Percentiles rank a stretch among this genome's conserved stretches.
Conservation (phyloP, 2,888 invertebrate genomes). For the Petrolisthes manimaculis region DNA sequence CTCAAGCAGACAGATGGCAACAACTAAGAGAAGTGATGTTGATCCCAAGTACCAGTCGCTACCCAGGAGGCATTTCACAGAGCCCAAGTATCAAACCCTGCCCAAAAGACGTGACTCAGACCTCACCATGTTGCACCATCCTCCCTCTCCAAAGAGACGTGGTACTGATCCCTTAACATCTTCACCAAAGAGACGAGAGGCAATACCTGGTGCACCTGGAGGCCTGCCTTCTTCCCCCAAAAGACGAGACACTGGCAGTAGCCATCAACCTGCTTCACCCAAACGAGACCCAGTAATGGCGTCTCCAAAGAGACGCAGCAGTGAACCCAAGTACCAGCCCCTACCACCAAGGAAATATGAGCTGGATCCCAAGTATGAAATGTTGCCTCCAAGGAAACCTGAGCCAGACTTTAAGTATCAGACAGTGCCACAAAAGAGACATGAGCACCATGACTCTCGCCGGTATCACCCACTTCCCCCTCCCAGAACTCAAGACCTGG, state of each 20-base stretch:
- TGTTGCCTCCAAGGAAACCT: conserved; percentile 36
- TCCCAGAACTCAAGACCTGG: conserved; percentile 37
- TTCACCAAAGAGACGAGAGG: conserved; percentile 43
- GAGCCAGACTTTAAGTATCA: conserved; percentile 51
- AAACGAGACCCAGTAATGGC: conserved; percentile 15
- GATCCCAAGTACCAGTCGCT: conserved; percentile 64
- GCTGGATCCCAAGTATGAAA: conserved; percentile 47
- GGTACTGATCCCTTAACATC: conserved; percentile 20
- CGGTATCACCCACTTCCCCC: conserved; percentile 32
- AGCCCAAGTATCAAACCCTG: conserved; percentile 38
- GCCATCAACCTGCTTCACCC: conserved; percentile 23
- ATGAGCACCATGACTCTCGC: conserved; percentile 29
- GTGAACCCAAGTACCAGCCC: conserved; percentile 48
- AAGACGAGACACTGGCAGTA: conserved; percentile 26
- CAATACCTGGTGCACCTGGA: conserved; percentile 18
- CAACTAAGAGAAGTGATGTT: conserved; percentile 33
- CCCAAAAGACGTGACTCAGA: conserved; percentile 44
- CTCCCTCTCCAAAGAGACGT: conserved; percentile 48
- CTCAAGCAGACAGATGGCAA: conserved; percentile 9
- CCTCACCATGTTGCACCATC: conserved; percentile 10
- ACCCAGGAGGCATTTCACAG: conserved; percentile 49
- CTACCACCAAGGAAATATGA: conserved; percentile 34
- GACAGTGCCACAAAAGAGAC: conserved; percentile 54
- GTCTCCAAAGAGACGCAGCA: conserved; percentile 33
- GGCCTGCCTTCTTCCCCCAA: conserved; percentile 39